Conservation (phyloP, 2,113 vertebrate species). For the Typhlomys cinereus region DNA sequence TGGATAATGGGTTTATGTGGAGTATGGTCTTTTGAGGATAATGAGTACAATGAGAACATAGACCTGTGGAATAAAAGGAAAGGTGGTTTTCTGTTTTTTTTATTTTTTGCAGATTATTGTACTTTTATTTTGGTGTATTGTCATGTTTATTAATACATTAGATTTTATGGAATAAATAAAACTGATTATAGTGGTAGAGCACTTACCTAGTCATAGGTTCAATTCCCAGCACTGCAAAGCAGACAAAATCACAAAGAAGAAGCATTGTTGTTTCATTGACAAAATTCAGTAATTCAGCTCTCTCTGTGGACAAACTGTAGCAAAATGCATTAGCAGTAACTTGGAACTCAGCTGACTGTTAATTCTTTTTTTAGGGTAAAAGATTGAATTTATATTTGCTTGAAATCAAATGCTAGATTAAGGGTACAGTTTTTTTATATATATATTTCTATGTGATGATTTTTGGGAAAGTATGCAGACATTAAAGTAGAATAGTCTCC, state of each 20-base stretch:
- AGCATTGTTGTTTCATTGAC: neutral
- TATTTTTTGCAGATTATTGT: neutral
- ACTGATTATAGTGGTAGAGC: neutral
- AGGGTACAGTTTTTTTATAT: neutral
- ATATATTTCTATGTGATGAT: neutral
- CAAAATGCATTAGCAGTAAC: neutral
- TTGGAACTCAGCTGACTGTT: conserved; percentile 26
- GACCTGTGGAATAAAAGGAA: neutral
- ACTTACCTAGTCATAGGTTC: neutral
- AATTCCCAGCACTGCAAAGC: neutral
- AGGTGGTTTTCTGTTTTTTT: neutral
- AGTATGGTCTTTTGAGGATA: conserved; percentile 20
- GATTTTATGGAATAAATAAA: conserved; percentile 37
- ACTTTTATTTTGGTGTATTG: neutral
- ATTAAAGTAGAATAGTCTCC: neutral
- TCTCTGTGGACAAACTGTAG: neutral
- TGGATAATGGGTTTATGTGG: conserved; percentile 41
- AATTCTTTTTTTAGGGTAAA: conserved; percentile 9
- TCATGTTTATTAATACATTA: neutral
- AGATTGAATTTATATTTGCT: neutral
- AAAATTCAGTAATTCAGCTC: conserved; percentile 1
- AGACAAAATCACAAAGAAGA: neutral
- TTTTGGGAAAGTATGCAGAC: conserved; percentile 19
- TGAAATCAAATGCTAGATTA: neutral
- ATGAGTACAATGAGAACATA: neutral